Evolutionary conservation across 2,113 vertebrate genomes (phyloP).

Genomic region (Anarrhichthys ocellatus): DNA sequence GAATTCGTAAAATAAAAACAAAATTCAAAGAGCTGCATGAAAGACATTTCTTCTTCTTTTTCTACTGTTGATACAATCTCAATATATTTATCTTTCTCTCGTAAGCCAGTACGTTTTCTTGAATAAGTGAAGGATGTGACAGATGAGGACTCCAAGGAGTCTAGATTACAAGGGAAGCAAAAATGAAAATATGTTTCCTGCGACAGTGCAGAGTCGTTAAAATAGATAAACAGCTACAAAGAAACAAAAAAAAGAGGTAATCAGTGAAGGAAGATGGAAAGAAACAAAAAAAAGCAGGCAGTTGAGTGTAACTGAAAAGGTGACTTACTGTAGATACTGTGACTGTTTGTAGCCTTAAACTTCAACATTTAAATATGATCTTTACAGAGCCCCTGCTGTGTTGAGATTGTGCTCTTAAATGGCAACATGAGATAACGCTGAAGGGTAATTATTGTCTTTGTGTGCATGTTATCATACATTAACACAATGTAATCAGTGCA

Average conservation of each 20-base stretch:
- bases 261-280: neutral
- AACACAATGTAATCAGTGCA: conserved; percentile 20
- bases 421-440: conserved; percentile 4
- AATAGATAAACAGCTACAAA: neutral
- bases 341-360: conserved; percentile 7
- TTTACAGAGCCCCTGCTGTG: neutral
- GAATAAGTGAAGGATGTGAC: neutral
- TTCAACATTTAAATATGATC: conserved; percentile 8
- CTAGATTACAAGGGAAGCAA: neutral
- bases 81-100: conserved; percentile 1
- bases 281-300: conserved; percentile 7
- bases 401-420: neutral
- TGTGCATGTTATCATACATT: conserved; percentile 18
- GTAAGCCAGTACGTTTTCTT: neutral
- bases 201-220: neutral
- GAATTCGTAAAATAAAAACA: neutral
- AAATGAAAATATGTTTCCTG: neutral
- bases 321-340: neutral
- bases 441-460: neutral
- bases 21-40: conserved; percentile 10
- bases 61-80: neutral
- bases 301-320: neutral
- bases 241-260: neutral
- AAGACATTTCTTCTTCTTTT: neutral
- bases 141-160: neutral